phyloP scores from a whole-genome alignment of 2,888 invertebrate species.

The Hypomecis punctinalis region DNA sequence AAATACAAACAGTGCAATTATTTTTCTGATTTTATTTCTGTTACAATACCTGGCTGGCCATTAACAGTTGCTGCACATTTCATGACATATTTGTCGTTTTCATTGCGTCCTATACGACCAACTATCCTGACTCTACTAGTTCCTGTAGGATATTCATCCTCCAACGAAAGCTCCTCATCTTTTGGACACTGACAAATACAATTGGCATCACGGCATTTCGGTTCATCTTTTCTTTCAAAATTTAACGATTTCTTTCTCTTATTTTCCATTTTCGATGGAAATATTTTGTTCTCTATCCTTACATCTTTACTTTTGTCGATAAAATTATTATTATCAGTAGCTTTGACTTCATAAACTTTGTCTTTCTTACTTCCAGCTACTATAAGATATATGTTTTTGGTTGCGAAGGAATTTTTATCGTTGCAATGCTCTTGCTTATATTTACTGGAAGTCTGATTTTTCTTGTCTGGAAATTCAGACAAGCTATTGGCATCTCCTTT shows the following conservation, averaged over 20 bases:
- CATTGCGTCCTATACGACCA: conserved; percentile 65
- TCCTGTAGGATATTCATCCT: conserved; percentile 15
- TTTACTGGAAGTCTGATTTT: conserved; percentile 49
- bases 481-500: conserved; percentile 50
- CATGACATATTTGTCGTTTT: conserved; percentile 66
- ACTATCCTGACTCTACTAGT: conserved; percentile 64
- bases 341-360: conserved; percentile 64
- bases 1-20: no score
- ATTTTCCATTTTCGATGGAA: conserved; percentile 63
- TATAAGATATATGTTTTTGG: conserved; percentile 58
- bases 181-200: conserved; percentile 11
- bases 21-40: not conserved
- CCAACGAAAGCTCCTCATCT: not conserved
- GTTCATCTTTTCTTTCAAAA: conserved; percentile 46
- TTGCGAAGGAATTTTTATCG: conserved; percentile 57
- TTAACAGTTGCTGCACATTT: conserved; percentile 70
- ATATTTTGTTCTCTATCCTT: conserved; percentile 39
- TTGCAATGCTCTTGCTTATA: conserved; percentile 56
- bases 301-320: conserved; percentile 53
- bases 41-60: conserved; percentile 58
- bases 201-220: conserved; percentile 20
- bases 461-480: conserved; percentile 37
- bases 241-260: conserved; percentile 47
- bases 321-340: conserved; percentile 60
- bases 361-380: conserved; percentile 57